Conservation (phyloP, 2,113 vertebrate species). For the Grammomys surdaster region DNA sequence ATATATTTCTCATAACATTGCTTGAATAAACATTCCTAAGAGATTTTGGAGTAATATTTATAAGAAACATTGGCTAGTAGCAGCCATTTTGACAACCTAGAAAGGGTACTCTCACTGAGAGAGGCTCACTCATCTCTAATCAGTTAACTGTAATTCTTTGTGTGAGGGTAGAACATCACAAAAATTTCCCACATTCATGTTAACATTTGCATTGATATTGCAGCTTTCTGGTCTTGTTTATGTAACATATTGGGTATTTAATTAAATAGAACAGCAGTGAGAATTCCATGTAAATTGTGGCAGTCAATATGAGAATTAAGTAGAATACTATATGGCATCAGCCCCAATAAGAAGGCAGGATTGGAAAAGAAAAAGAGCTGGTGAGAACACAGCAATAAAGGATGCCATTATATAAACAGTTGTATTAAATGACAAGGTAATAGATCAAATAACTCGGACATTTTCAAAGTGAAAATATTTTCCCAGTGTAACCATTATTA, state of each 20-base stretch:
- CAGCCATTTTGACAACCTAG: not conserved
- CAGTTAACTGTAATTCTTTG: not conserved
- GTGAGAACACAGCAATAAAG: not conserved
- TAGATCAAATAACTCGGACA: not conserved
- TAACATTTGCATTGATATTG: not conserved
- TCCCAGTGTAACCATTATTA: not conserved
- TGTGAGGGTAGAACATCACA: not conserved
- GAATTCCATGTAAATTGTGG: not conserved
- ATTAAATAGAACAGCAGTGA: not conserved
- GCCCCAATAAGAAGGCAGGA: not conserved
- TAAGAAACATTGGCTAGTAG: not conserved
- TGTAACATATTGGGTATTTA: not conserved
- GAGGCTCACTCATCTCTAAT: not conserved
- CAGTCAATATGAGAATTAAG: not conserved
- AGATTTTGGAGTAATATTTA: not conserved
- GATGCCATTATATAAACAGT: not conserved
- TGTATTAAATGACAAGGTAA: not conserved
- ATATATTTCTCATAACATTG: not conserved
- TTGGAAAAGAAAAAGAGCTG: not conserved
- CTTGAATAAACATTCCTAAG: not conserved
- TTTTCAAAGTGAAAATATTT: not conserved
- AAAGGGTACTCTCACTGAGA: not conserved
- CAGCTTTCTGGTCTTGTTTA: not conserved
- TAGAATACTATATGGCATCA: not conserved
- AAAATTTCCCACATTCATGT: not conserved